Conservation (phyloP, 2,888 invertebrate genomes). For the Druceiella hillmani region DNA sequence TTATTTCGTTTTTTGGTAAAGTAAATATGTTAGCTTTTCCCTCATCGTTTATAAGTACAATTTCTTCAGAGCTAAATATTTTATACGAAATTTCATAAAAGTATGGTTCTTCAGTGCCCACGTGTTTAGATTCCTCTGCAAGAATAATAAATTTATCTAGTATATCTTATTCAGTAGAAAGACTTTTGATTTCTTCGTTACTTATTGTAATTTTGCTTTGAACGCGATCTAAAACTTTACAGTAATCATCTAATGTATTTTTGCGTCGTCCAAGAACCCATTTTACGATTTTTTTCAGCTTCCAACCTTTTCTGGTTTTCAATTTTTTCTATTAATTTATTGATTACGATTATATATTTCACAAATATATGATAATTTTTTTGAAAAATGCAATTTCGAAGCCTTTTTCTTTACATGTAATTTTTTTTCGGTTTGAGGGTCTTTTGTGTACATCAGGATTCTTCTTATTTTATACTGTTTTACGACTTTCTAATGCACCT, state of each 20-base stretch:
- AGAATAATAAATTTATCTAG: slow-evolving; percentile 4
- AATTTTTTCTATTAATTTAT: slow-evolving; percentile 6
- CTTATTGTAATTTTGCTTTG: slow-evolving; percentile 4
- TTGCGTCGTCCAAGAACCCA: too few species aligned
- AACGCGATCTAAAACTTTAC: slow-evolving; percentile 5
- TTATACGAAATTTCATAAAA: slow-evolving; percentile 4
- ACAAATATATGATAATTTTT: slow-evolving; percentile 2
- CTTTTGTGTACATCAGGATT: slow-evolving; percentile 3
- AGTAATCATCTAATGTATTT: slow-evolving; percentile 2
- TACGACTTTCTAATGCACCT: slow-evolving; percentile 1
- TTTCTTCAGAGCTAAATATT: neutral
- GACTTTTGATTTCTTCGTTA: slow-evolving; percentile 2
- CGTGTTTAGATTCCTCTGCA: slow-evolving; percentile 1
- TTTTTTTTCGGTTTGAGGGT: neutral
- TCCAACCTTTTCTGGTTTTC: slow-evolving; percentile 6
- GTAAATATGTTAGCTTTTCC: slow-evolving; percentile 1
- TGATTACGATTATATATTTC: slow-evolving; percentile 4
- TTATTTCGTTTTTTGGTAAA: neutral
- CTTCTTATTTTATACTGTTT: slow-evolving; percentile 4
- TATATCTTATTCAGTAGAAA: slow-evolving; percentile 2
- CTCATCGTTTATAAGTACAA: slow-evolving; percentile 2
- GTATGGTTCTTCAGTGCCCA: slow-evolving; percentile 4
- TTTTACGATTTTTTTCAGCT: too few species aligned
- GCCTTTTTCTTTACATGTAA: too few species aligned
- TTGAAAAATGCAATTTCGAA: too few species aligned